A percentile compares a stretch with the other conserved stretches of the same genome.
Evolutionary conservation across 2,797 vertebrate species (phyloP).

Genomic region (Varecia variegata): DNA sequence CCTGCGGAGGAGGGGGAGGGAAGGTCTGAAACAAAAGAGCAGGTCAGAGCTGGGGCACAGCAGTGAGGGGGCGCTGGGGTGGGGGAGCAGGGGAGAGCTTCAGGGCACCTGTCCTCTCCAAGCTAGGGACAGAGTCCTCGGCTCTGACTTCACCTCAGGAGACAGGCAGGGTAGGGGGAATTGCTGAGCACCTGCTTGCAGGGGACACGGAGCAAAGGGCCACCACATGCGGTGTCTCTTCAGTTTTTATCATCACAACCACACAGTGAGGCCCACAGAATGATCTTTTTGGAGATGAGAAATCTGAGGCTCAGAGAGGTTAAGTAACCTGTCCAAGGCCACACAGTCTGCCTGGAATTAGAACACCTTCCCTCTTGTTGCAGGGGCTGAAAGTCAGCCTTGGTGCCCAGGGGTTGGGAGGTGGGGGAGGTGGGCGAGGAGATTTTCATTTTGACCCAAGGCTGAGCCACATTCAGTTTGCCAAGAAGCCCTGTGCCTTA

Average conservation of each 20-base stretch:
- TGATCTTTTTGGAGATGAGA: not conserved
- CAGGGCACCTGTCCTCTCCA: not conserved
- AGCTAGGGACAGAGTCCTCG: not conserved
- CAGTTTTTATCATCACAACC: not conserved
- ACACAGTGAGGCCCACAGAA: not conserved
- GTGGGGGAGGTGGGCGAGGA: no score
- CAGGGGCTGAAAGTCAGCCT: not conserved
- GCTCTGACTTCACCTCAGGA: not conserved
- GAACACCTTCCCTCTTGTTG: not conserved
- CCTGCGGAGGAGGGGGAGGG: not conserved
- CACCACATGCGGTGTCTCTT: not conserved
- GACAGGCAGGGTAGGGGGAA: no score
- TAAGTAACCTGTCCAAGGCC: not conserved
- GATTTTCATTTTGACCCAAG: not conserved
- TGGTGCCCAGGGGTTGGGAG: accelerated
- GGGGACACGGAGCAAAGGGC: accelerated
- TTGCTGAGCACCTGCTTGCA: not conserved
- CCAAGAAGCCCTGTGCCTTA: not conserved
- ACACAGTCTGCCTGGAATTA: not conserved
- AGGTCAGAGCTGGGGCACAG: not conserved
- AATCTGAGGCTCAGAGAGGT: not conserved
- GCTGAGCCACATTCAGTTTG: no score
- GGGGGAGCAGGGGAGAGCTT: accelerated
- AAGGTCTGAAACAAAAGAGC: not conserved
- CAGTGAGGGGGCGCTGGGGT: accelerated